Evolutionary conservation across 35 echinoderm and acorn worm genomes (phyloP), one percentile per base, ranked within the genome.

Genomic region (Amphiura filiformis): DNA sequence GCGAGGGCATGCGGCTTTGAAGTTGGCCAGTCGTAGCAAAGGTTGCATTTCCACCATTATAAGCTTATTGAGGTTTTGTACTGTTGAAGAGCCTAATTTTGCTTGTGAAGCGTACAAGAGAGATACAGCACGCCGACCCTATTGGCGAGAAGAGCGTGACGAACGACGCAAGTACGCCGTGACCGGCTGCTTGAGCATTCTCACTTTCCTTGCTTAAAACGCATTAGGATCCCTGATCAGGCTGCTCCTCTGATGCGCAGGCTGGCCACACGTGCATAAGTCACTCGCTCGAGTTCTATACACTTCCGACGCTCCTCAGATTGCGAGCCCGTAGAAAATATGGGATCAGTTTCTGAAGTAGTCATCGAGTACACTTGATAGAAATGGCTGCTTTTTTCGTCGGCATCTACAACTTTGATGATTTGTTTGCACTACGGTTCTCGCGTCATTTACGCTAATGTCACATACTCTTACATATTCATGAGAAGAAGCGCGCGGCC

Each of bases 401-500:
- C 26, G 11, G 61, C 61, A 26, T 70, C 61, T 70, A 18, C 28
- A 70, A 70, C 61, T 70, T 70, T 70, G 61, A 70, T 70, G 61
- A 70, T 70, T 70, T 70, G 61, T 70, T 70, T 70, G 61, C 61
- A 3, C 61, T 70, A 70, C 61, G 61, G 15, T 18, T 70, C 61
- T 70, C 61, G 61, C 61, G 61, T 70, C 61, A 70, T 70, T 70
- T 15, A 70, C 61, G 61, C 61, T 70, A 70, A 70, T 70, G 61
- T 26, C 61, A 70, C 61, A 70, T 70, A 70, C 61, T 70, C 2
- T 18, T 70, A 23, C 15, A 70, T 70, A 70, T 70, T 18, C 61
- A 70, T 70, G 61, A 52, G 44, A 26, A 26, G 7, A 70, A 70
- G 41, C 26, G 61, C 26, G 61, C 61, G 61, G 61, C 61, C 61